phyloP scores from a whole-genome alignment of 2,888 invertebrate species.

The Acrocyrtus sp. region DNA sequence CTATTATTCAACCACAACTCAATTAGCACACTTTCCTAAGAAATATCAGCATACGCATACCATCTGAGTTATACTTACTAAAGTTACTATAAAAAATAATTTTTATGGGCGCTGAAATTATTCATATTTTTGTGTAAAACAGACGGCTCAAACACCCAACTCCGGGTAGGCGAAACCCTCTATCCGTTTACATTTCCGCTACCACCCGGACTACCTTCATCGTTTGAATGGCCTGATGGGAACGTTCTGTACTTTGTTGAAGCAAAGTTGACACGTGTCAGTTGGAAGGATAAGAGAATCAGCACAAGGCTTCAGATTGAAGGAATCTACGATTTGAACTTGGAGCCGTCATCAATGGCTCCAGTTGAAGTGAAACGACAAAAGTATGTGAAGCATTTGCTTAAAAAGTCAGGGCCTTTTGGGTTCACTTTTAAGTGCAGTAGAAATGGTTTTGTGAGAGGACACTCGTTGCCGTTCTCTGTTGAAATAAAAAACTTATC shows the following conservation, averaged over 20 bases:
- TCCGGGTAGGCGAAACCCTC: constrained; percentile 51
- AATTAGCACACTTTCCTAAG: no score
- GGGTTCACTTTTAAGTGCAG: constrained; percentile 47
- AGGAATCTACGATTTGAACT: constrained; percentile 49
- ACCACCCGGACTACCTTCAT: constrained; percentile 53
- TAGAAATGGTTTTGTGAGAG: constrained; percentile 49
- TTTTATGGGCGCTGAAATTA: no score
- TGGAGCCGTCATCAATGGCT: constrained; percentile 34
- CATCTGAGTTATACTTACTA: neutral
- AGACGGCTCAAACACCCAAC: constrained; percentile 50
- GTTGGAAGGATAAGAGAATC: constrained; percentile 54
- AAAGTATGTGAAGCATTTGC: constrained; percentile 51
- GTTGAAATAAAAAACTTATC: constrained; percentile 51
- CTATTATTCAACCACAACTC: neutral
- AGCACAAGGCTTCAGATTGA: constrained; percentile 46
- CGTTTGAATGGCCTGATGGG: constrained; percentile 51
- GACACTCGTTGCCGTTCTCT: constrained; percentile 49
- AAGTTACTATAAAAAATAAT: neutral
- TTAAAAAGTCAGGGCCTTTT: constrained; percentile 50
- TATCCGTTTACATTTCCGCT: constrained; percentile 53
- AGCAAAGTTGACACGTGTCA: constrained; percentile 53
- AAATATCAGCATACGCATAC: no score
- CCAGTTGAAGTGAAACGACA: constrained; percentile 44
- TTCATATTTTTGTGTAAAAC: neutral
- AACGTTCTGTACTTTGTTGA: constrained; percentile 54